Evolutionary conservation across 2,113 vertebrate genomes (phyloP).

Genomic region (Litocranius walleri): DNA sequence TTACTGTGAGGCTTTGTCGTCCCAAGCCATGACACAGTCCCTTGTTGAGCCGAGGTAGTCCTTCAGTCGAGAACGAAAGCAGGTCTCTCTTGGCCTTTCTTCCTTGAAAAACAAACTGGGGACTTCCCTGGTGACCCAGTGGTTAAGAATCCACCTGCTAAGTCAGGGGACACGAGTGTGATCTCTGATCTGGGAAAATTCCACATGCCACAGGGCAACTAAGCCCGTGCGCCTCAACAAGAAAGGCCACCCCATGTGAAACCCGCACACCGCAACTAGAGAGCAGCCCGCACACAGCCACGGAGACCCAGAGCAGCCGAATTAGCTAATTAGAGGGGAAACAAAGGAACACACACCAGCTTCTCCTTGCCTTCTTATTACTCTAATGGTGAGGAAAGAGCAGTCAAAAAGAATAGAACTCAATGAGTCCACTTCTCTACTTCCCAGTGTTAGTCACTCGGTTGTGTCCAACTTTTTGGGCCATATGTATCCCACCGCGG

Average conservation of each 20-base stretch:
- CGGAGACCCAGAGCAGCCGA: not conserved
- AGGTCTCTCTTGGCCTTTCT: not conserved
- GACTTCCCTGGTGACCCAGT: not conserved
- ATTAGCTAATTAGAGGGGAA: not conserved
- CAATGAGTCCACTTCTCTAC: not conserved
- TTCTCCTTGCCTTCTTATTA: not conserved
- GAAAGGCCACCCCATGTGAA: not conserved
- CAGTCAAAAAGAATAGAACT: not conserved
- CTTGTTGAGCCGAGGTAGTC: not conserved
- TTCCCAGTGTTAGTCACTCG: not conserved
- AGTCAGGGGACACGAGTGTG: not conserved
- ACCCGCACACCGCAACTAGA: rapidly evolving
- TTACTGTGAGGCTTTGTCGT: not conserved
- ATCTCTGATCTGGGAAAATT: not conserved
- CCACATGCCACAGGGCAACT: not conserved
- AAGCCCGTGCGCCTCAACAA: not conserved
- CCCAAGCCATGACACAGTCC: not conserved
- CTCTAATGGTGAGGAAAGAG: not conserved
- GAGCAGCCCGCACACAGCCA: not conserved
- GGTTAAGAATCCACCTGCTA: not conserved
- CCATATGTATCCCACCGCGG: rapidly evolving
- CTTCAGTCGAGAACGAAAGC: not conserved
- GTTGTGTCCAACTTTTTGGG: not conserved
- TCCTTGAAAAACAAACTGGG: not conserved
- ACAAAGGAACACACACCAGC: not conserved